Base-by-base conservation (phyloP, 2,113 vertebrate genomes). In the Pionites leucogaster region DNA sequence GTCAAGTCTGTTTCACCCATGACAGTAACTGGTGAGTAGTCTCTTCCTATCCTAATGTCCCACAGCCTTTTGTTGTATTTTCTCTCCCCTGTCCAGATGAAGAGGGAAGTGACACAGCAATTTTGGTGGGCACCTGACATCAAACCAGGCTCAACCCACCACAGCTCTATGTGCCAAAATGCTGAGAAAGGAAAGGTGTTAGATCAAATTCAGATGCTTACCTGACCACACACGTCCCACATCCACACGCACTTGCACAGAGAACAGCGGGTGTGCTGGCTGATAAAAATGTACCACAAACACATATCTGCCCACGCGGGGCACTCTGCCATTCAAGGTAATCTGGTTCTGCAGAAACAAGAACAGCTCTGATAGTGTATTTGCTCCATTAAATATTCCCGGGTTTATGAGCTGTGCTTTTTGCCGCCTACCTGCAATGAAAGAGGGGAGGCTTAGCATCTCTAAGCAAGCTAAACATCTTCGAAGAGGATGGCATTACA, bases 241-340 rank as follows among this genome's bases (percentile, higher is more conserved):
- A 2, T 98, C 86, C 95, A 99, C 97, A 42, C 3, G 92, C 63
- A 99, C 98, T n/a, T 97, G 97, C 7, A 98, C 98, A 0, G 98
- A 97, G 97, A 99, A 99, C 11, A 91, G 18, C 0, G 97, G 98
- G 82, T 98, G 98, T 19, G 96, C 95, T 2, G 97, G 95, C 90
- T 99, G 99, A 86, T 97, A 98, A 93, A 98, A 99, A 95, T 99
- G 99, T 47, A 98, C 92, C 46, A 99, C 92, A 27, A 99, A 96
- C 27, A 99, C 93, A 0, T 99, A 98, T 49, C 94, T 97, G 92
- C 98, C 99, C 3, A 90, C 91, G 35, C 27, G 94, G 15, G 98
- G 97, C 52, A 98, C 97, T 33, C 91, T 96, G 50, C 98, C 97
- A 50, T 59, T 98, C 96, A 99, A 96, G 62, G 93, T 98, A 90